phyloP scores from a whole-genome alignment of 2,113 vertebrate species.

The Australoheros scitulus region DNA sequence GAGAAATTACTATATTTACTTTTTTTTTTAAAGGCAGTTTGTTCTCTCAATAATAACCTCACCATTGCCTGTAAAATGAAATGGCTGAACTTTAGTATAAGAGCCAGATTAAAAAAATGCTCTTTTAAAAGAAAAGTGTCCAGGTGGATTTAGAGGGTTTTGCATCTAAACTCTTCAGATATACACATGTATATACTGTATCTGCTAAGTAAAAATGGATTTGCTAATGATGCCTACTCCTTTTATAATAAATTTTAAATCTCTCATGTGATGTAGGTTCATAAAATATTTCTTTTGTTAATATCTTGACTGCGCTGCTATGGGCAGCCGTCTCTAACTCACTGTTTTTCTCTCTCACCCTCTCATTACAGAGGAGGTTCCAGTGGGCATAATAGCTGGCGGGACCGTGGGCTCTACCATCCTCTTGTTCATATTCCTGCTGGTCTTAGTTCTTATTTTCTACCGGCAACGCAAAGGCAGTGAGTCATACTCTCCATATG shows the following conservation, averaged over 20 bases:
- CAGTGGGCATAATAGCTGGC: slow-evolving; percentile 89
- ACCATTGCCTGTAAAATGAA: too few species aligned
- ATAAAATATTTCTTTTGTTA: not conserved
- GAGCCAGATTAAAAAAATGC: too few species aligned
- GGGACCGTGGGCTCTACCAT: slow-evolving; percentile 87
- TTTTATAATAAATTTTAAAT: not conserved
- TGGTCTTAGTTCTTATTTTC: slow-evolving; percentile 86
- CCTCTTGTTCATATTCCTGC: slow-evolving; percentile 84
- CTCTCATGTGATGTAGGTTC: not conserved
- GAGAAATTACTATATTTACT: too few species aligned
- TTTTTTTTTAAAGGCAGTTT: too few species aligned
- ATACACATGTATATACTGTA: not conserved
- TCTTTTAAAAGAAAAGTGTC: too few species aligned
- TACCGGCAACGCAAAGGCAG: slow-evolving; percentile 97
- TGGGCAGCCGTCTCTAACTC: not conserved
- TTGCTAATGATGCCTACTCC: not conserved
- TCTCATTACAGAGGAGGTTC: slow-evolving; percentile 83
- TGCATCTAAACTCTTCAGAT: too few species aligned
- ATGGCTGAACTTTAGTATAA: too few species aligned
- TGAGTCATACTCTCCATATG: slow-evolving; percentile 78
- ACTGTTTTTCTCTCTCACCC: not conserved
- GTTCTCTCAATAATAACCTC: too few species aligned
- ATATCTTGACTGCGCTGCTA: not conserved
- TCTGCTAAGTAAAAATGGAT: not conserved
- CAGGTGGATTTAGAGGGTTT: too few species aligned